Evolutionary conservation across 2,888 invertebrate species (phyloP), one percentile per base, ranked within the genome.

Genomic region (Lottia gigantea): DNA sequence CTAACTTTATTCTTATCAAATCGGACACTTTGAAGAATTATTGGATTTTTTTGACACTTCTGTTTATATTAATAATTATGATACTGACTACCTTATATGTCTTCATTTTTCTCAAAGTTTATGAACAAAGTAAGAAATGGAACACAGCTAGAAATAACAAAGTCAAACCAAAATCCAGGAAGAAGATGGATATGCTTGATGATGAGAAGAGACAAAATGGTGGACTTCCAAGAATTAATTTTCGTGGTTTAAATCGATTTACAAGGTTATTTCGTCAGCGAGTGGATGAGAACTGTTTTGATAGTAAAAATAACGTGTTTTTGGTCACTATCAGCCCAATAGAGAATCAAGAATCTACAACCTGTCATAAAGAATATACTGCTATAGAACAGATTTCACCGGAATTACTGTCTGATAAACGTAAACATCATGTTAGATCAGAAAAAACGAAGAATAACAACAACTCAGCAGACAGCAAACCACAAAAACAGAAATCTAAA

Each of bases 31-130:
- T 76, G 12, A 65, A 75, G n/a, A 68, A 74, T 16, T 81, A 79
- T 76, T 81, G 79, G 80, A 70, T 75, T 26, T 75, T 80, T 15
- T 66, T 83, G 16, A 78, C 81, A 0, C 71, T 75, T 8, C 63
- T 82, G 23, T 84, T 83, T 63, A 62, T 74, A 11, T 16, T 79
- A 14, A 74, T 83, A 66, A 78, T 80, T 15, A 15, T 82, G 4
- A 67, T 68, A 19, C 77, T 83, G 14, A 71, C 80, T 4, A 73
- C 78, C 19, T 71, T 83, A 46, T 85, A 85, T 66, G 62, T 68
- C 1, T 65, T 75, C 1, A 80, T 83, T 55, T 83, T 83, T 64
- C 70, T 74, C 1, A 76, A 72, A 26, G 79, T 83, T 14, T 77
- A 78, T 67, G 71, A 68, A 62, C 79, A 77, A 49, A 75, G 70